Conservation (phyloP, 2,888 invertebrate genomes). For the Phaedon cochleariae region DNA sequence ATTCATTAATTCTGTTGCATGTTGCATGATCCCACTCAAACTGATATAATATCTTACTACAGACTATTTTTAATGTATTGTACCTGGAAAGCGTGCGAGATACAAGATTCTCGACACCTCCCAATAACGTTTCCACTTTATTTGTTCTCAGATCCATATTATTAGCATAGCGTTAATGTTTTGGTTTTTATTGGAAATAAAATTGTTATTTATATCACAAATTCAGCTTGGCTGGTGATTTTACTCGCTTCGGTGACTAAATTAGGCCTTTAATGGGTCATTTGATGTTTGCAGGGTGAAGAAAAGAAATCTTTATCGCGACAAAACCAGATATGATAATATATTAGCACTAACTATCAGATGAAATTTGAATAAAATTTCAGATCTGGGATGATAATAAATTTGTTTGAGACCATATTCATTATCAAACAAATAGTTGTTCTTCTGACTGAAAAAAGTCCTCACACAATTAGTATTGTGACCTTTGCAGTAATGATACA, state of each 20-base stretch:
- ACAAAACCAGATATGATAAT: constrained; percentile 2
- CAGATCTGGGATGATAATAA: no score
- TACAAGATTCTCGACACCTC: background rate
- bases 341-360: constrained; percentile 14
- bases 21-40: no score
- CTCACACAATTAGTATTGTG: no score
- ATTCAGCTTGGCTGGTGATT: constrained; percentile 9
- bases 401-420: no score
- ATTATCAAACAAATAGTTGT: no score
- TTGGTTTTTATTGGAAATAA: constrained; percentile 19
- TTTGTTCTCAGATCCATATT: constrained; percentile 8
- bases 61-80: no score
- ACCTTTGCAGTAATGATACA: no score
- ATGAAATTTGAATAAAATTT: constrained; percentile 7
- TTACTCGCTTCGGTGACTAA: constrained; percentile 9
- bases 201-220: constrained; percentile 12
- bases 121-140: constrained; percentile 11
- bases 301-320: constrained; percentile 16
- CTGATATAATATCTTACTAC: no score
- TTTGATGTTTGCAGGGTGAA: constrained; percentile 12
- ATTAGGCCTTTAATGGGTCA: constrained; percentile 11
- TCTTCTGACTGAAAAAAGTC: no score
- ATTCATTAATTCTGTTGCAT: no score
- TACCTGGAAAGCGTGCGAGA: background rate
- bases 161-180: constrained; percentile 16